Percentiles rank a stretch among this genome's conserved stretches.
phyloP scores from a whole-genome alignment of 2,888 invertebrate genomes.

The Isoperla grammatica region DNA sequence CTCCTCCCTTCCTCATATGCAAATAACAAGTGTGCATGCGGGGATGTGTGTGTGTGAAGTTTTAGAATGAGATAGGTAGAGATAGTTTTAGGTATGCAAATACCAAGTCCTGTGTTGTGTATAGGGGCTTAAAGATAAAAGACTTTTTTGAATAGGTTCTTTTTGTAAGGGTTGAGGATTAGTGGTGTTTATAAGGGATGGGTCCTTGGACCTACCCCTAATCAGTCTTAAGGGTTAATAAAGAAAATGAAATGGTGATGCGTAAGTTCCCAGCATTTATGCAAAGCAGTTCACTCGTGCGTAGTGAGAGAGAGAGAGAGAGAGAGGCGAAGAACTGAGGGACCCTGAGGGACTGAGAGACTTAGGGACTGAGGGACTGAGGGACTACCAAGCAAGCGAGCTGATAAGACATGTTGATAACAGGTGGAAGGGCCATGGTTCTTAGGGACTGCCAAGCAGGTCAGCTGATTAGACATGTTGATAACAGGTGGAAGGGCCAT shows the following conservation, averaged over 20 bases:
- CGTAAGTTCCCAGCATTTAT: conserved; percentile 15
- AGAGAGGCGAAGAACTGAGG: not conserved
- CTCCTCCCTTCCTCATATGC: conserved; percentile 12
- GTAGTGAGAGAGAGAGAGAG: not conserved
- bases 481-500: too few species aligned
- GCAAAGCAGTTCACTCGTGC: conserved; percentile 5
- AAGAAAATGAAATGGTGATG: conserved; percentile 14
- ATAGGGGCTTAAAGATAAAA: conserved; percentile 26
- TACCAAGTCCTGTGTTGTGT: conserved; percentile 21
- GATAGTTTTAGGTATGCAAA: conserved; percentile 27
- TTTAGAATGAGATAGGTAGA: conserved; percentile 15
- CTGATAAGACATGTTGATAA: too few species aligned
- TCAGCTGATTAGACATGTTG: too few species aligned
- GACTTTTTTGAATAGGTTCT: conserved; percentile 16
- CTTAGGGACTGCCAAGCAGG: too few species aligned
- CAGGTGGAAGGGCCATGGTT: too few species aligned
- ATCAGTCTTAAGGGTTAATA: conserved; percentile 17
- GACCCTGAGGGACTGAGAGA: too few species aligned
- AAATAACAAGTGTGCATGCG: conserved; percentile 18
- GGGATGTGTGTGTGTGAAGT: conserved; percentile 13
- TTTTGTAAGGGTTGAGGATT: conserved; percentile 22
- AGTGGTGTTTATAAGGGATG: conserved; percentile 21
- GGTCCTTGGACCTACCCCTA: conserved; percentile 12
- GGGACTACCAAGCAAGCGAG: too few species aligned
- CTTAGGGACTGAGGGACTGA: too few species aligned